A percentile compares a stretch with the other conserved stretches of the same genome.
Evolutionary conservation across 1,140 invertebrate genomes (phyloP).

Genomic region (Panagrolaimus sp.): DNA sequence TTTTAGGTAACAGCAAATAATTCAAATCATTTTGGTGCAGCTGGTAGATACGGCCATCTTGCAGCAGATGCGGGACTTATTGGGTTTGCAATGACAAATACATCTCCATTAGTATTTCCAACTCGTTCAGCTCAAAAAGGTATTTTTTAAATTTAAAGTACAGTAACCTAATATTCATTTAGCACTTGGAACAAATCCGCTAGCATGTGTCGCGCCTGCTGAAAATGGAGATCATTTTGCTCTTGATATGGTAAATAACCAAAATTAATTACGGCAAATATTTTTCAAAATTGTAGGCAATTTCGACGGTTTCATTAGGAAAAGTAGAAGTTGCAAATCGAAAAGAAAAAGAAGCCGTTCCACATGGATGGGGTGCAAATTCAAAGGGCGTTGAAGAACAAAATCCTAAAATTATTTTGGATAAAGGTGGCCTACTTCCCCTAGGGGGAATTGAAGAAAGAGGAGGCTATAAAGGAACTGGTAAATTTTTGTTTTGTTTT

Average conservation of each 20-base stretch:
- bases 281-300: conserved; percentile 62
- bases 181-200: conserved; percentile 76
- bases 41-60: conserved; percentile 67
- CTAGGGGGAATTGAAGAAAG: conserved; percentile 72
- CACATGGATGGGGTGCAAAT: conserved; percentile 76
- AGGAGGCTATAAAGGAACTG: conserved; percentile 78
- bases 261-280: too few relatives aligned
- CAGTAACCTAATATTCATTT: too few relatives aligned
- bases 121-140: conserved; percentile 70
- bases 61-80: conserved; percentile 12
- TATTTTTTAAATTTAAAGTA: too few relatives aligned
- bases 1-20: background rate
- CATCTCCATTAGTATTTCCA: conserved; percentile 77
- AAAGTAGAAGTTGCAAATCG: conserved; percentile 59
- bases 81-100: conserved; percentile 79
- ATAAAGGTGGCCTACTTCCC: conserved; percentile 69
- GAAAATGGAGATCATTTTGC: conserved; percentile 71
- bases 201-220: conserved; percentile 74
- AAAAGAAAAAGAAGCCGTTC: conserved; percentile 63
- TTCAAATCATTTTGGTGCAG: conserved; percentile 86
- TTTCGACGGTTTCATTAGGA: conserved; percentile 75
- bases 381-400: conserved; percentile 67
- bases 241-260: conserved; percentile 69
- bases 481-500: too few relatives aligned
- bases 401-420: conserved; percentile 66